These are phyloP conservation scores for Lasioglossum albipes DNA, from an alignment of 1,140 invertebrate genomes.

Conservation along the genomic window DNA sequence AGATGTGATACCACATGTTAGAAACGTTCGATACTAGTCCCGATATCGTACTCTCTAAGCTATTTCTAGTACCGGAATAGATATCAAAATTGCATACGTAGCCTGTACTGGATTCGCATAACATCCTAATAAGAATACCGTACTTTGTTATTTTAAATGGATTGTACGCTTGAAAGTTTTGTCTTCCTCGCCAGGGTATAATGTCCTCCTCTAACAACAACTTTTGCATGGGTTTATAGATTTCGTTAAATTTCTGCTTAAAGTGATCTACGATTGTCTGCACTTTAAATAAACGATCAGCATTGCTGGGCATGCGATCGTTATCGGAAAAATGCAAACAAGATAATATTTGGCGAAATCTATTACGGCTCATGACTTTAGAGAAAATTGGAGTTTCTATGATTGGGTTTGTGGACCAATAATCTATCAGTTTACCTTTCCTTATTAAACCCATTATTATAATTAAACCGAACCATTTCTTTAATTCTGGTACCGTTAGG, in stretches of 20 bases:
- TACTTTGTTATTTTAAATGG: not conserved
- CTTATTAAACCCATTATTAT: not conserved
- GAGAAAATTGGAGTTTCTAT: not conserved
- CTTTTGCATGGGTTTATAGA: not conserved
- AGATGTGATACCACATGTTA: not conserved
- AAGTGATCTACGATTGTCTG: not conserved
- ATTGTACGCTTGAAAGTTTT: not conserved
- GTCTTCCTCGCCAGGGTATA: not conserved
- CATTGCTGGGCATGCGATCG: not conserved
- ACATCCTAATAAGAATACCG: not conserved
- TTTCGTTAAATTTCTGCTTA: not conserved
- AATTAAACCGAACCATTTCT: not conserved
- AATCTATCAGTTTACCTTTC: not conserved
- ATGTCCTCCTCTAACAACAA: not conserved
- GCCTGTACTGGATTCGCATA: not conserved
- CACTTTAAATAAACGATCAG: not conserved
- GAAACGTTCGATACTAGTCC: not conserved
- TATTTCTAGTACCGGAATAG: not conserved
- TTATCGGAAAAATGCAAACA: not conserved
- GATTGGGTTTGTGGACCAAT: not conserved
- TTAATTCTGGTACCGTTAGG: not conserved
- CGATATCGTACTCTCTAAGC: not conserved
- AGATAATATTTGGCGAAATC: not conserved
- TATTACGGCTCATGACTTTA: not conserved
- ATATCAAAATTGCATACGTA: constrained; percentile 2